Evolutionary conservation across 1,140 invertebrate species (phyloP), one percentile per base, ranked within the genome.

Genomic region (Rhagoletis zephyria): DNA sequence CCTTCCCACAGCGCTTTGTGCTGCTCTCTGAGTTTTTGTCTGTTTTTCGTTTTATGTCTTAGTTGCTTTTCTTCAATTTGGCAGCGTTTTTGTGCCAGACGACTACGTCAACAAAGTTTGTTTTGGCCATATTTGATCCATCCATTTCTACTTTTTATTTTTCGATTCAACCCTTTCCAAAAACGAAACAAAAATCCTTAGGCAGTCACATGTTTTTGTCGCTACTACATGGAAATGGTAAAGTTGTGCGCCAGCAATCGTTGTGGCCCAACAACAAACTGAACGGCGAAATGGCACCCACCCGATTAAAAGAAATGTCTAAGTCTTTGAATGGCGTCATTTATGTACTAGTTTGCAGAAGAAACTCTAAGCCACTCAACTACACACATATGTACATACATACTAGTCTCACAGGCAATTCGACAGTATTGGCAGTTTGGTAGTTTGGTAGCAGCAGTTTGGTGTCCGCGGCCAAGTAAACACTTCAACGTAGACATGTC

Each of bases 361-460:
- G 12, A n/a, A 63, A 63, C 61, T 63, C 16, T 63, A 4, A 63
- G 61, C 10, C 61, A n/a, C 7, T n/a, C 10, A 63, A 63, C 61
- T n/a, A 14, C 61, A 14, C 16, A 63, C 61, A 7, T 60, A 60
- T n/a, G 16, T 30, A 30, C 30, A 30, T 30, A 30, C 30, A 30
- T n/a, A 63, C 61, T 63, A 63, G 12, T 51, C 48, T 14, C 10
- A 7, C 48, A 81, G 45, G 48, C 74, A 81, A 42, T 81, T 81
- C 74, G 74, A 81, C 74, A 81, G 74, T 81, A 81, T 81, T 81
- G 74, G 74, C 74, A 81, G 74, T 81, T 81, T 56, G 74, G 74
- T 48, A 81, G 74, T 81, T 81, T 56, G 74, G 74, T 51, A 81
- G 74, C 74, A 81, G 48, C 48, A 81, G 45, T 81, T 81, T 81